Conservation (phyloP, 2,888 invertebrate species). For the Eupithecia vulgata region DNA sequence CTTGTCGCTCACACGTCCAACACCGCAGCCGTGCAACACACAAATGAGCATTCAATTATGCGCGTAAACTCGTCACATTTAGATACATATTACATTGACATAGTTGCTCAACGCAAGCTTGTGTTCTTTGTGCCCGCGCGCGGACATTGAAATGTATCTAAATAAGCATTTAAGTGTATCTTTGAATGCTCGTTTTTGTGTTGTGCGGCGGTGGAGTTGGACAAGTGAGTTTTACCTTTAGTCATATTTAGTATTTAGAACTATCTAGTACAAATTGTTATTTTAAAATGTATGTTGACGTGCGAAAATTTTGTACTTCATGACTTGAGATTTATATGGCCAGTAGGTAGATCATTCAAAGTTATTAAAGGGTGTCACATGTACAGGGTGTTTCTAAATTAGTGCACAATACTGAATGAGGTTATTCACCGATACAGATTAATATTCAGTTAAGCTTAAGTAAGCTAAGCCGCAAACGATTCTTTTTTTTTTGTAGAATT, state of each 20-base stretch:
- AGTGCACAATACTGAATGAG: too few species aligned
- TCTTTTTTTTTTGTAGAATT: too few species aligned
- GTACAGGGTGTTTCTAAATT: too few species aligned
- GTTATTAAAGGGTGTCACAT: not conserved
- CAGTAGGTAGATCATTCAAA: not conserved
- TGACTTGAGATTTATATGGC: not conserved
- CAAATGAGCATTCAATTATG: not conserved
- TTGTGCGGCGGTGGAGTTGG: not conserved
- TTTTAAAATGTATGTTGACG: conserved; percentile 11
- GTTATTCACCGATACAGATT: too few species aligned
- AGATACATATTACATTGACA: not conserved
- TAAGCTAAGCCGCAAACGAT: too few species aligned
- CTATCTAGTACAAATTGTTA: conserved; percentile 7
- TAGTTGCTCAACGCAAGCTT: too few species aligned
- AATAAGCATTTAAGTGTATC: not conserved
- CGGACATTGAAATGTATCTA: not conserved
- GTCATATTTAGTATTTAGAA: not conserved
- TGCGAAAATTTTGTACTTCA: not conserved
- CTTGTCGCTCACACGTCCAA: not conserved
- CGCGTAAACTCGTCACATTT: not conserved
- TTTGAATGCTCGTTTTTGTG: not conserved
- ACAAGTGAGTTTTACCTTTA: not conserved
- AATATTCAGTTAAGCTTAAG: too few species aligned
- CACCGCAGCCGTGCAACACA: not conserved
- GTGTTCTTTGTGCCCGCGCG: not conserved